These are phyloP conservation scores for Capitulum mitella DNA, from an alignment of 2,888 invertebrate genomes.

Conservation along the genomic window DNA sequence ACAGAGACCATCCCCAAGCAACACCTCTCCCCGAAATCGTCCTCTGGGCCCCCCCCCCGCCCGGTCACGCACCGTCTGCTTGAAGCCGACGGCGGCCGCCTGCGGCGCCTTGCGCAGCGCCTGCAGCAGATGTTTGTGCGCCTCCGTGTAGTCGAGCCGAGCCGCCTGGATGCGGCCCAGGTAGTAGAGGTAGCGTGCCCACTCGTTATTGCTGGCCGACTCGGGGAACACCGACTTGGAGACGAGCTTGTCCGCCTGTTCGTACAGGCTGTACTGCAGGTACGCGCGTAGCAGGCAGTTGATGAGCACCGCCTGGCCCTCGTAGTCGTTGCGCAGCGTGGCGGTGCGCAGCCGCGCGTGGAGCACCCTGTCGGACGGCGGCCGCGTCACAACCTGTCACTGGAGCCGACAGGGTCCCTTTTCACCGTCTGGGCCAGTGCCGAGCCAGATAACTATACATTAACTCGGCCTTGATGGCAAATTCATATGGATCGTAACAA, in stretches of 20 bases:
- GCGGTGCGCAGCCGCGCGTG: conserved; percentile 36
- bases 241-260: conserved; percentile 89
- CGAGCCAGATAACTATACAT: too few species aligned
- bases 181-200: conserved; percentile 95
- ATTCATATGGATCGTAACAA: too few species aligned
- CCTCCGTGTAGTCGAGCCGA: conserved; percentile 94
- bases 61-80: conserved; percentile 67
- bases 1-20: too few species aligned
- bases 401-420: neutral
- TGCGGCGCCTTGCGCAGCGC: conserved; percentile 92
- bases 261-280: conserved; percentile 88
- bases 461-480: too few species aligned
- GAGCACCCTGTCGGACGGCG: conserved; percentile 30
- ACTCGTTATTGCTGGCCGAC: conserved; percentile 87
- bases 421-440: too few species aligned
- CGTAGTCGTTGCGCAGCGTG: conserved; percentile 65
- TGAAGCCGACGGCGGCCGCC: conserved; percentile 94
- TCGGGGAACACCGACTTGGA: conserved; percentile 96
- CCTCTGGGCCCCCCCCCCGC: conserved; percentile 23
- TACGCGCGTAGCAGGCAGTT: conserved; percentile 94
- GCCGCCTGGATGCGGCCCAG: conserved; percentile 96
- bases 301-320: conserved; percentile 93
- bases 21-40: too few species aligned
- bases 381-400: neutral
- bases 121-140: conserved; percentile 92